Conservation (phyloP, 2,113 vertebrate genomes). For the Corvus cornix region DNA sequence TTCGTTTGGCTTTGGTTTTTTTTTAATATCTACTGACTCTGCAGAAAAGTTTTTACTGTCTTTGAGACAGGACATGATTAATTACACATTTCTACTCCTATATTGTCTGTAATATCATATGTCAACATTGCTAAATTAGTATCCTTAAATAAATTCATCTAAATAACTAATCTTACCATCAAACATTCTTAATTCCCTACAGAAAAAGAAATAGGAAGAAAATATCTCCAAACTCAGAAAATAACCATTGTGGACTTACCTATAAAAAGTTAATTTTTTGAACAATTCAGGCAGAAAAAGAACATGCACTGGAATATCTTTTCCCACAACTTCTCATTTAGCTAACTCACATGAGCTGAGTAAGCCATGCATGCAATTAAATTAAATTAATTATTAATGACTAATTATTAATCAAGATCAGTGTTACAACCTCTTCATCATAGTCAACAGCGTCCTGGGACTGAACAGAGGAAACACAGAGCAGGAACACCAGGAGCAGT, state of each 20-base stretch:
- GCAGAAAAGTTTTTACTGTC: neutral
- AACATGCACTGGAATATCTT: neutral
- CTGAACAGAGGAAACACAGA: constrained; percentile 58
- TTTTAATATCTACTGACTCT: neutral
- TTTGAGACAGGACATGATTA: neutral
- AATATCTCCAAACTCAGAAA: neutral
- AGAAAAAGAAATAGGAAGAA: constrained; percentile 2
- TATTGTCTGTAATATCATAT: neutral
- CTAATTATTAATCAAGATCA: neutral
- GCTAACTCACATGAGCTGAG: neutral
- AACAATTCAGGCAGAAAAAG: neutral
- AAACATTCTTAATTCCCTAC: neutral
- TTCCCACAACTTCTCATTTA: neutral
- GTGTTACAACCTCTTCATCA: constrained; percentile 49
- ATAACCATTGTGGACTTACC: neutral
- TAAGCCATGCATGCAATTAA: neutral
- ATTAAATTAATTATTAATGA: neutral
- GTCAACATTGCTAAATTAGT: neutral
- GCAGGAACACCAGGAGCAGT: constrained; percentile 67
- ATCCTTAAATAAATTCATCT: neutral
- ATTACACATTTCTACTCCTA: neutral
- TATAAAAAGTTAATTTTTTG: neutral
- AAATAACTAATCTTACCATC: constrained; percentile 19
- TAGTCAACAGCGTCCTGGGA: neutral
- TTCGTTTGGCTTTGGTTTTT: neutral